Conservation (phyloP, 2,797 vertebrate genomes). For the Pangasius sanitwongsei region DNA sequence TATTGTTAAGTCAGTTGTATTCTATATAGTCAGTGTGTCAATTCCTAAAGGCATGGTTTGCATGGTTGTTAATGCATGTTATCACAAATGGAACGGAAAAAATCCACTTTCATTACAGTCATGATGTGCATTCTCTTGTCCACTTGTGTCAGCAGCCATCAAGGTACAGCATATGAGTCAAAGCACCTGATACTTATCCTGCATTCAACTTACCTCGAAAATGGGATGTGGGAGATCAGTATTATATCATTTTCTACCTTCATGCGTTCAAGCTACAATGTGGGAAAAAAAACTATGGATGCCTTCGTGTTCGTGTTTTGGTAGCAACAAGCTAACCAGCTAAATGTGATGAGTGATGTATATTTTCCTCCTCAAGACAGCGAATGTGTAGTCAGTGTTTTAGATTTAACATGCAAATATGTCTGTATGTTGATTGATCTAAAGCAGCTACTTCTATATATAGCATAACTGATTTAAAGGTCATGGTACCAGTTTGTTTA, state of each 20-base stretch:
- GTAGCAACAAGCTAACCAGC: background rate
- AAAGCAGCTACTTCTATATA: background rate
- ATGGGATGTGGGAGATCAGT: background rate
- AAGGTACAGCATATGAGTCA: background rate
- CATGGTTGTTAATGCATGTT: background rate
- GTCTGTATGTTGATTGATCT: background rate
- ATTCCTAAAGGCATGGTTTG: background rate
- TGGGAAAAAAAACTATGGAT: background rate
- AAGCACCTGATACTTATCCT: background rate
- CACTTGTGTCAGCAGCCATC: background rate
- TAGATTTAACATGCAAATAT: background rate
- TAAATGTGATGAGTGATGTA: background rate
- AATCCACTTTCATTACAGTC: no score
- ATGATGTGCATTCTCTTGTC: no score
- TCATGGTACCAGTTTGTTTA: background rate
- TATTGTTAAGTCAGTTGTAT: background rate
- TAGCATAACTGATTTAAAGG: background rate
- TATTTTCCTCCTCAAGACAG: background rate
- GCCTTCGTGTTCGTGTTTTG: background rate
- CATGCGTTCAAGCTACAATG: background rate
- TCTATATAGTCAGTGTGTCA: background rate
- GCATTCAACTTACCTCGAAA: background rate
- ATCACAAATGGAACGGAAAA: background rate
- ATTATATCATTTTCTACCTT: background rate
- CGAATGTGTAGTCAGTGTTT: background rate